Evolutionary conservation across 2,888 invertebrate genomes (phyloP).

Genomic region (Eilema griseolum): DNA sequence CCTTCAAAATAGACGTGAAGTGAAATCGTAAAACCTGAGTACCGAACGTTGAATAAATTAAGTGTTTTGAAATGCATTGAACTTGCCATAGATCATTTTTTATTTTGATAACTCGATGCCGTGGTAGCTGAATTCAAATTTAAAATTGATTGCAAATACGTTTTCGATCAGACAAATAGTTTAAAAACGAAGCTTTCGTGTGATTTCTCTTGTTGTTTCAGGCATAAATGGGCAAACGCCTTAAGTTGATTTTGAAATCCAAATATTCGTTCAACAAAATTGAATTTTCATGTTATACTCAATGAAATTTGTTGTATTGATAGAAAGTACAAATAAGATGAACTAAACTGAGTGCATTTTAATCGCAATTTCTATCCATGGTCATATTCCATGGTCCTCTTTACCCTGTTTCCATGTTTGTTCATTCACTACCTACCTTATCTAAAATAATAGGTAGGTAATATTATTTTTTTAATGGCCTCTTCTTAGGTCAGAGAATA

Average conservation of each 20-base stretch:
- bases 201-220: not conserved
- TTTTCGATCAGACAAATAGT: constrained; percentile 6
- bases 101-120: constrained; percentile 12
- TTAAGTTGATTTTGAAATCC: not conserved
- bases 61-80: constrained; percentile 22
- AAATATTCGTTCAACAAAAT: not conserved
- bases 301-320: not conserved
- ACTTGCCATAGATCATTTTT: constrained; percentile 18
- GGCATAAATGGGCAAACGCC: not conserved
- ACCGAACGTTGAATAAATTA: constrained; percentile 14
- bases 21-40: constrained; percentile 14
- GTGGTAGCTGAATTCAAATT: constrained; percentile 18
- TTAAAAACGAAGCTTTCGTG: not conserved
- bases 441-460: no score
- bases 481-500: no score
- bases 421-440: no score
- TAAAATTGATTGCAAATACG: constrained; percentile 16
- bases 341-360: not conserved
- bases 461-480: no score
- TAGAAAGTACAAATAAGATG: no score
- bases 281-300: not conserved
- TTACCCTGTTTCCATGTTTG: no score
- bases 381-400: no score
- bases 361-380: not conserved
- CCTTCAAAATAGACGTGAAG: not conserved